Evolutionary conservation across 2,797 vertebrate genomes (phyloP).

Genomic region (Pampus argenteus): DNA sequence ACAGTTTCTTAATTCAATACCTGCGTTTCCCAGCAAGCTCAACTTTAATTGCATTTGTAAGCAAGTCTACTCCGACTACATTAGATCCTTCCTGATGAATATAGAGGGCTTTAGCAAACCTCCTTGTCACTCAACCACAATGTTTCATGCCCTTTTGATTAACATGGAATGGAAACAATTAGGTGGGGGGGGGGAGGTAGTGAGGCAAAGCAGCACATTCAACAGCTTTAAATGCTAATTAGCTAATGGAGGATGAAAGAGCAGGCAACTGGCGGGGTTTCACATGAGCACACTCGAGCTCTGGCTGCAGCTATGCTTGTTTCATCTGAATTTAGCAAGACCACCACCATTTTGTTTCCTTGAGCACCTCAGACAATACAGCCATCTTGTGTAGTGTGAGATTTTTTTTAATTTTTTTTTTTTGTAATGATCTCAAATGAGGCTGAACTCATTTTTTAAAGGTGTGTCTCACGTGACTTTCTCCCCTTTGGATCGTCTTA

Average conservation of each 20-base stretch:
- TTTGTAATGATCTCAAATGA: slow-evolving; percentile 30
- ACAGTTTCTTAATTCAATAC: slow-evolving; percentile 41
- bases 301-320: slow-evolving; percentile 49
- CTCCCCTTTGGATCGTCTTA: slow-evolving; percentile 2
- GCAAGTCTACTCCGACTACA: slow-evolving; percentile 47
- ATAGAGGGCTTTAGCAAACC: slow-evolving; percentile 65
- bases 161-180: slow-evolving; percentile 83
- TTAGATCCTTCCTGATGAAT: slow-evolving; percentile 72
- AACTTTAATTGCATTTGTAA: slow-evolving; percentile 62
- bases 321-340: slow-evolving; percentile 62
- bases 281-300: slow-evolving; percentile 68
- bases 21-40: slow-evolving; percentile 42
- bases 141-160: slow-evolving; percentile 83
- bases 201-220: slow-evolving; percentile 74
- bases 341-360: slow-evolving; percentile 78
- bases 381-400: slow-evolving; percentile 66
- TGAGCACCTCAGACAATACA: slow-evolving; percentile 48
- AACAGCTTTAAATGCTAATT: slow-evolving; percentile 85
- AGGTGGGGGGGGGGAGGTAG: slow-evolving; percentile 60
- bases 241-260: slow-evolving; percentile 84
- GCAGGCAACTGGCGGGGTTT: slow-evolving; percentile 66
- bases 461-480: neutral
- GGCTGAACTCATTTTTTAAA: slow-evolving; percentile 15
- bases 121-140: slow-evolving; percentile 67
- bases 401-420: neutral